Percentiles rank a stretch among this genome's conserved stretches.
Conservation (phyloP, 2,888 invertebrate genomes). For the Epinotia demarniana region DNA sequence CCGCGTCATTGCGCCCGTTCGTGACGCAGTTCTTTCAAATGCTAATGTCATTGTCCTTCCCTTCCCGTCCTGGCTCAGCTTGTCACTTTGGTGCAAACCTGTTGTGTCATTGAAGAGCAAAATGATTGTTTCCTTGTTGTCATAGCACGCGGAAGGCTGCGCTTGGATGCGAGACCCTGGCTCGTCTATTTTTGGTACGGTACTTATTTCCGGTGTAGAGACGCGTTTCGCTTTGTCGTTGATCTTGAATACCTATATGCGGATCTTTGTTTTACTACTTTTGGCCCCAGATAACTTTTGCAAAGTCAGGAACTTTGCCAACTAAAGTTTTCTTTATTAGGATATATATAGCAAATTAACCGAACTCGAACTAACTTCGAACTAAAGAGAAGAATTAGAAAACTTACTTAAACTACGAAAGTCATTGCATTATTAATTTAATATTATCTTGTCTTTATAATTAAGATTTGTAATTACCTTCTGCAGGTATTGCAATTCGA, state of each 20-base stretch:
- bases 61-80: conserved; percentile 59
- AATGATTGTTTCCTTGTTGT: conserved; percentile 61
- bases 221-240: conserved; percentile 3
- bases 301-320: conserved; percentile 10
- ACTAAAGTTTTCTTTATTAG: conserved; percentile 22
- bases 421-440: neutral
- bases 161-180: conserved; percentile 68
- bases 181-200: conserved; percentile 76
- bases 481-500: neutral
- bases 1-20: conserved; percentile 75
- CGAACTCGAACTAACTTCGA: conserved; percentile 10
- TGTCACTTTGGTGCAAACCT: conserved; percentile 60
- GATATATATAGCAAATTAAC: conserved; percentile 11
- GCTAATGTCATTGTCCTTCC: conserved; percentile 80
- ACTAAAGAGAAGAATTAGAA: conserved; percentile 1
- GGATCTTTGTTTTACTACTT: conserved; percentile 18
- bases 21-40: conserved; percentile 76
- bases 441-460: neutral
- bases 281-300: conserved; percentile 1
- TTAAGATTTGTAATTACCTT: neutral
- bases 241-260: conserved; percentile 7
- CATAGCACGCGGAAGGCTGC: conserved; percentile 69
- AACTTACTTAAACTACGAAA: neutral
- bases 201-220: conserved; percentile 61
- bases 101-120: conserved; percentile 43